Conservation (phyloP, 2,888 invertebrate species). For the Coenonympha glycerion region DNA sequence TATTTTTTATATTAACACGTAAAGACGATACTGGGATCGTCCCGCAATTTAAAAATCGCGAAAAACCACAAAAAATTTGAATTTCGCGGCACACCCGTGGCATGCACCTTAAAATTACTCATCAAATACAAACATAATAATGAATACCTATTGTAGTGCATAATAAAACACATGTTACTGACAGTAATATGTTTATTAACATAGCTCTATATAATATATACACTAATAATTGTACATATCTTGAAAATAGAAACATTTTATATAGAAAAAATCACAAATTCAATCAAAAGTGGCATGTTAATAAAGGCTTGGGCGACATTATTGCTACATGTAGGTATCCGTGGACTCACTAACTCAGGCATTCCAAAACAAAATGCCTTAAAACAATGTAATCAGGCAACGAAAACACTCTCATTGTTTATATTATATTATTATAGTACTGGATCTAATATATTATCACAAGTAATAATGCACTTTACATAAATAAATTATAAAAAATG, state of each 20-base stretch:
- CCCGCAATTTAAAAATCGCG: too few species aligned
- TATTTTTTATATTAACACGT: too few species aligned
- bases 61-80: too few species aligned
- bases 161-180: conserved; percentile 41
- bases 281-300: conserved; percentile 60
- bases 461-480: conserved; percentile 68
- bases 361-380: conserved; percentile 52
- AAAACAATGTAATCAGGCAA: conserved; percentile 47
- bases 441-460: conserved; percentile 68
- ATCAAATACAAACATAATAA: too few species aligned
- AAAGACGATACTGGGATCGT: too few species aligned
- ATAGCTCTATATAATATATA: conserved; percentile 61
- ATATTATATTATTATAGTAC: conserved; percentile 34
- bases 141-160: too few species aligned
- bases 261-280: conserved; percentile 66
- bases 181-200: conserved; percentile 73
- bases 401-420: conserved; percentile 49
- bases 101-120: too few species aligned
- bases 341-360: conserved; percentile 34
- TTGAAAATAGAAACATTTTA: conserved; percentile 70
- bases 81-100: too few species aligned
- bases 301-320: conserved; percentile 55
- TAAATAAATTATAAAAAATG: conserved; percentile 74
- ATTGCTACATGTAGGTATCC: conserved; percentile 40
- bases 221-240: conserved; percentile 71